Evolutionary conservation across 2,888 invertebrate genomes (phyloP).

Genomic region (Tenthredo livida): DNA sequence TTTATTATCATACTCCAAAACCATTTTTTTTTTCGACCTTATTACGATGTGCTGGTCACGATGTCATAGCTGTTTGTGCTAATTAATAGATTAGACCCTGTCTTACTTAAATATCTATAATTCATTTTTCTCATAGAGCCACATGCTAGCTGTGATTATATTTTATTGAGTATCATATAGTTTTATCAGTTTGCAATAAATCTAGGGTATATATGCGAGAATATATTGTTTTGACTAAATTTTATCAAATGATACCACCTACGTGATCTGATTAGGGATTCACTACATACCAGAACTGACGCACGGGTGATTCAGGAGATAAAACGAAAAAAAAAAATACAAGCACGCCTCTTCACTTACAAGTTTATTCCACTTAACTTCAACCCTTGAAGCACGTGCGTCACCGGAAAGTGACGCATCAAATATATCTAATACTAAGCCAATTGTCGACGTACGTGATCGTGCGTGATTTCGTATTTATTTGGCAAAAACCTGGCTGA

Average conservation of each 20-base stretch:
- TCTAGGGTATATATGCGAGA: neutral
- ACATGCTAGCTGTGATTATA: conserved; percentile 2
- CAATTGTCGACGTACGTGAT: neutral
- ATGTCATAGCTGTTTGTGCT: neutral
- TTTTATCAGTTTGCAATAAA: conserved; percentile 31
- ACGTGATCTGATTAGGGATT: conserved; percentile 14
- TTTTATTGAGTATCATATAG: conserved; percentile 2
- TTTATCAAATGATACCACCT: neutral
- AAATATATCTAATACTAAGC: neutral
- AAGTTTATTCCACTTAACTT: conserved; percentile 18
- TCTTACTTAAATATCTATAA: neutral
- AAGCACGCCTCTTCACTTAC: neutral
- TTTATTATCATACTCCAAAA: neutral
- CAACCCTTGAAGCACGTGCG: conserved; percentile 13
- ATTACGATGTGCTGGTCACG: neutral
- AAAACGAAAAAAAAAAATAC: neutral
- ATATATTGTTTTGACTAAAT: conserved; percentile 31
- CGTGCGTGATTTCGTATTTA: neutral
- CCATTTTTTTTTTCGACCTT: neutral
- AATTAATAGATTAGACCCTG: neutral
- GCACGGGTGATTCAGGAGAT: neutral
- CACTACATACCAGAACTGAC: neutral
- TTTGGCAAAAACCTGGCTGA: neutral
- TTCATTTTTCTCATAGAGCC: conserved; percentile 8
- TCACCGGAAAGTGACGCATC: conserved; percentile 6